Percentiles rank a stretch among this genome's conserved stretches.
These are phyloP conservation scores for Cryptocephalus primarius DNA, from an alignment of 2,888 invertebrate genomes.

Conservation along the genomic window DNA sequence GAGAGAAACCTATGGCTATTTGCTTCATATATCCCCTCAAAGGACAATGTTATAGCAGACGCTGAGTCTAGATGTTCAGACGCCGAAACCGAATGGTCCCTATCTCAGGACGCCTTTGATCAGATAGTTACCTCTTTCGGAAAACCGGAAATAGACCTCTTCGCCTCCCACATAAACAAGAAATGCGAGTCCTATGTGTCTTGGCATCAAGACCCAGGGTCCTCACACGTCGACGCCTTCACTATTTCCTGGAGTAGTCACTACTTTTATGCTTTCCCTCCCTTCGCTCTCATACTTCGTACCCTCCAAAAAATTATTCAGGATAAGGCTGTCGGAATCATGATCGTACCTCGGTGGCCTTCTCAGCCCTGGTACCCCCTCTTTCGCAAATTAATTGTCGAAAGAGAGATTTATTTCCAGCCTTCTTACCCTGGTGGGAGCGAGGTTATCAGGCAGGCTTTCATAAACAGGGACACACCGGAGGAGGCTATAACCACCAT, in stretches of 20 bases:
- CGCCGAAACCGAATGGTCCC: conserved; percentile 9
- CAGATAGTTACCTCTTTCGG: conserved; percentile 4
- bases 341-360: conserved; percentile 1
- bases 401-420: not conserved
- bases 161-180: conserved; percentile 7
- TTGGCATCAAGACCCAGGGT: conserved; percentile 8
- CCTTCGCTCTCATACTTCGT: conserved; percentile 7
- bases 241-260: conserved; percentile 7
- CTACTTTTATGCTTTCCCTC: conserved; percentile 13
- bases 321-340: conserved; percentile 2
- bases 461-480: conserved; percentile 8
- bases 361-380: conserved; percentile 3
- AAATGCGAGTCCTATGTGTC: conserved; percentile 11
- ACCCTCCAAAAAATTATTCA: conserved; percentile 3
- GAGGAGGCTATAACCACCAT: conserved; percentile 10
- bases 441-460: conserved; percentile 14
- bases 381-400: not conserved
- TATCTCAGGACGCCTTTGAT: conserved; percentile 2
- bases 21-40: conserved; percentile 7
- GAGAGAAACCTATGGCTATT: conserved; percentile 8
- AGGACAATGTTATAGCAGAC: conserved; percentile 8
- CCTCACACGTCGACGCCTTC: conserved; percentile 10
- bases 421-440: conserved; percentile 10
- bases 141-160: conserved; percentile 8
- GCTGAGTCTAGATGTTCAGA: conserved; percentile 3